Evolutionary conservation across 2,888 invertebrate species (phyloP).

Genomic region (Luffia ferchaultella): DNA sequence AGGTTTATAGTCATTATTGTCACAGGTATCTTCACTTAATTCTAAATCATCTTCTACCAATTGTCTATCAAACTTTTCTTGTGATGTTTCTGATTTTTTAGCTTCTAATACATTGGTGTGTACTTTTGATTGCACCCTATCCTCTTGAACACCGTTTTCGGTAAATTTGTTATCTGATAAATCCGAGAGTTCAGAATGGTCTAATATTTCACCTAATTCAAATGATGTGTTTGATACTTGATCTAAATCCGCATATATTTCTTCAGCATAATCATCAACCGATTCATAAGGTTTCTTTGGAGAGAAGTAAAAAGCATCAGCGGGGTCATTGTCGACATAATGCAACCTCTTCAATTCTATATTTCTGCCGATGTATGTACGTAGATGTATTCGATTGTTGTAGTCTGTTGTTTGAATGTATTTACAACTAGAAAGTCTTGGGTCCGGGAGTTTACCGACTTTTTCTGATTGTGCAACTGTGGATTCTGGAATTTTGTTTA

Average conservation of each 20-base stretch:
- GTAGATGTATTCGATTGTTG: constrained; percentile 22
- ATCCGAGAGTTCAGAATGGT: background rate
- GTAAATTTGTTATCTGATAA: background rate
- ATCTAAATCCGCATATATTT: constrained; percentile 29
- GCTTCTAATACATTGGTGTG: background rate
- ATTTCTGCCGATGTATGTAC: constrained; percentile 25
- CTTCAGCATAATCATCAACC: constrained; percentile 21
- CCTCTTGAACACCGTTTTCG: background rate
- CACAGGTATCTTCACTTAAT: constrained; percentile 46
- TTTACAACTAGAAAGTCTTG: constrained; percentile 33
- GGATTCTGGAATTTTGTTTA: background rate
- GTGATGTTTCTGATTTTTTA: constrained; percentile 13
- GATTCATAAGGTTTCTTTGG: constrained; percentile 17
- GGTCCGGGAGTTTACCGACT: constrained; percentile 32
- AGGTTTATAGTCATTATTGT: constrained; percentile 21
- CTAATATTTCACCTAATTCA: constrained; percentile 28
- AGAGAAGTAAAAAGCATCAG: background rate
- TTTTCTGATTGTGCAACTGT: constrained; percentile 27
- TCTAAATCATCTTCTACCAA: constrained; percentile 43
- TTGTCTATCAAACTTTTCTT: constrained; percentile 9
- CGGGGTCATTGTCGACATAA: constrained; percentile 11
- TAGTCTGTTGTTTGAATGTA: constrained; percentile 28
- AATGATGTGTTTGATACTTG: constrained; percentile 20
- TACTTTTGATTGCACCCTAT: background rate
- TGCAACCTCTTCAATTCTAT: constrained; percentile 30